Evolutionary conservation across 2,888 invertebrate species (phyloP).

Genomic region (Silvanus unidentatus): DNA sequence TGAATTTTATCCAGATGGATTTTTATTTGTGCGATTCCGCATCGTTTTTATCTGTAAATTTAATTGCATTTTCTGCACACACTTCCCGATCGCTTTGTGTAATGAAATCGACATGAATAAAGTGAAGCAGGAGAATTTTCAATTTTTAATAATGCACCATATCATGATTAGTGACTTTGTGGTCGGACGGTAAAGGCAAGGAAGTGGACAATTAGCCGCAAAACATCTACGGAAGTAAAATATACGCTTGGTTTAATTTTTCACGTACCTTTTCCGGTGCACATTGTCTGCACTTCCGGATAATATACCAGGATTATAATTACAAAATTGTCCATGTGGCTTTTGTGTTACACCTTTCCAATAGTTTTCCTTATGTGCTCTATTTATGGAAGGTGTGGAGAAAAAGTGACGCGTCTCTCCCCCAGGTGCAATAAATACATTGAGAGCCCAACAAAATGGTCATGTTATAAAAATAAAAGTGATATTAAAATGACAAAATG

Average conservation of each 20-base stretch:
- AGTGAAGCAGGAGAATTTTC: too few species aligned
- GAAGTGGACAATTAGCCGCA: conserved; percentile 12
- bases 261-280: conserved; percentile 9
- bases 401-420: too few species aligned
- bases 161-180: neutral
- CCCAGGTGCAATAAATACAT: neutral
- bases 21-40: too few species aligned
- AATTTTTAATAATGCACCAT: too few species aligned
- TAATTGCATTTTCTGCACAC: too few species aligned
- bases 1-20: too few species aligned
- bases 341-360: neutral
- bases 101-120: too few species aligned
- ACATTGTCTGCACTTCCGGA: conserved; percentile 7
- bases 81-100: too few species aligned
- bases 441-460: neutral
- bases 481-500: conserved; percentile 3
- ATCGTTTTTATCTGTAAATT: too few species aligned
- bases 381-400: too few species aligned
- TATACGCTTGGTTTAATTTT: conserved; percentile 8
- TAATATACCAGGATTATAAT: conserved; percentile 1
- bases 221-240: conserved; percentile 11
- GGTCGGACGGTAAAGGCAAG: neutral
- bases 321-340: neutral
- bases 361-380: too few species aligned
- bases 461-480: conserved; percentile 1